A percentile compares a stretch with the other conserved stretches of the same genome.
These are phyloP conservation scores for Ridgeia piscesae DNA, from an alignment of 1,140 invertebrate genomes.

Conservation along the genomic window DNA sequence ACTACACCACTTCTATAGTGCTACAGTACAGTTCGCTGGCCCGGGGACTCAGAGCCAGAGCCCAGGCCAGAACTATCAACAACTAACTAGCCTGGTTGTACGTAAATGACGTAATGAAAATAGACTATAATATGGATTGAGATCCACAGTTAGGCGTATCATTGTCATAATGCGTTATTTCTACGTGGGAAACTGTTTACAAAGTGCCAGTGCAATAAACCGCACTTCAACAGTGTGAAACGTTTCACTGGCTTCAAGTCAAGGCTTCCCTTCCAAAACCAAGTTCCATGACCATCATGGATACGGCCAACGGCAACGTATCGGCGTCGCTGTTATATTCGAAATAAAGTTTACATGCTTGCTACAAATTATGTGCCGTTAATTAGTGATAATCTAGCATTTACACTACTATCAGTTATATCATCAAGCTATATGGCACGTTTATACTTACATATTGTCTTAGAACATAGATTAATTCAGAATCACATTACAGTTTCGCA, in stretches of 20 bases:
- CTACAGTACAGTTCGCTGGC: no score
- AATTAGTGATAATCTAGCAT: not conserved
- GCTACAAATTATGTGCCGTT: not conserved
- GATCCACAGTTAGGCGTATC: not conserved
- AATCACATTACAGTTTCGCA: not conserved
- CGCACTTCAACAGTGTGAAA: not conserved
- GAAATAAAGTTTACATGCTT: not conserved
- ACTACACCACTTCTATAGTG: no score
- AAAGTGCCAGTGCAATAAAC: not conserved
- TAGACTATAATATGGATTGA: not conserved
- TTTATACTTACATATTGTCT: not conserved
- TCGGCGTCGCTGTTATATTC: not conserved
- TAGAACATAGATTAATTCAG: not conserved
- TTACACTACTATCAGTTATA: not conserved
- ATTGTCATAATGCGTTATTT: not conserved
- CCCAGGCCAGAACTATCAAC: no score
- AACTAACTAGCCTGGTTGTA: no score
- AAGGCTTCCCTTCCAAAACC: no score
- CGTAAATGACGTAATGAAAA: no score
- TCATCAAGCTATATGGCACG: not conserved
- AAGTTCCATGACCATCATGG: no score
- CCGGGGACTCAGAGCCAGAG: no score
- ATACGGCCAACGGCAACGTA: not conserved
- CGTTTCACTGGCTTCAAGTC: not conserved
- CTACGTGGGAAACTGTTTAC: not conserved